These are phyloP conservation scores for Sebastes itinus DNA, from an alignment of 2,797 vertebrate genomes.

Conservation along the genomic window DNA sequence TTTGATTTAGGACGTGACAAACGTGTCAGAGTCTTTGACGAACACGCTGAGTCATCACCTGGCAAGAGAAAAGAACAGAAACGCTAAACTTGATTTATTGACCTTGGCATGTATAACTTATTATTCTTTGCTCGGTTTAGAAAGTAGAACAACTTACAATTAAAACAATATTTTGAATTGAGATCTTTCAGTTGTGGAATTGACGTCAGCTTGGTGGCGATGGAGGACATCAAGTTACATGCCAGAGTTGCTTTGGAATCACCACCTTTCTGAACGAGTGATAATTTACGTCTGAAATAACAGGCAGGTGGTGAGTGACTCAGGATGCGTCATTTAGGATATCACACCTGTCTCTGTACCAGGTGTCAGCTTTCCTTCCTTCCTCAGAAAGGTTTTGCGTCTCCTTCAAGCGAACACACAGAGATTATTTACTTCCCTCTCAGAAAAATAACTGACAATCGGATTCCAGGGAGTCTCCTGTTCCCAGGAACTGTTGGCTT, in stretches of 20 bases:
- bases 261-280: neutral
- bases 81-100: neutral
- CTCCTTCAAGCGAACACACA: neutral
- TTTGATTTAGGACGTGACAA: conserved; percentile 13
- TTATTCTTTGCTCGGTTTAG: neutral
- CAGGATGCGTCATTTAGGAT: neutral
- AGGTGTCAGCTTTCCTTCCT: neutral
- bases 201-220: neutral
- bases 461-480: neutral
- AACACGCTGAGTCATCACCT: neutral
- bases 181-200: neutral
- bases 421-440: neutral
- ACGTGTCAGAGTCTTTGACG: neutral
- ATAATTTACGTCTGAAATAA: neutral
- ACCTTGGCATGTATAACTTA: neutral
- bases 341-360: neutral
- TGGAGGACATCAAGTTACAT: neutral
- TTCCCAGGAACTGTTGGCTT: no score
- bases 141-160: neutral
- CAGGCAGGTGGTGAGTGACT: neutral
- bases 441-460: neutral
- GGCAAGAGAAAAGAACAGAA: neutral
- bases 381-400: neutral
- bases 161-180: neutral
- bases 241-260: neutral